phyloP scores from a whole-genome alignment of 2,113 vertebrate genomes.

The Cromileptes altivelis region DNA sequence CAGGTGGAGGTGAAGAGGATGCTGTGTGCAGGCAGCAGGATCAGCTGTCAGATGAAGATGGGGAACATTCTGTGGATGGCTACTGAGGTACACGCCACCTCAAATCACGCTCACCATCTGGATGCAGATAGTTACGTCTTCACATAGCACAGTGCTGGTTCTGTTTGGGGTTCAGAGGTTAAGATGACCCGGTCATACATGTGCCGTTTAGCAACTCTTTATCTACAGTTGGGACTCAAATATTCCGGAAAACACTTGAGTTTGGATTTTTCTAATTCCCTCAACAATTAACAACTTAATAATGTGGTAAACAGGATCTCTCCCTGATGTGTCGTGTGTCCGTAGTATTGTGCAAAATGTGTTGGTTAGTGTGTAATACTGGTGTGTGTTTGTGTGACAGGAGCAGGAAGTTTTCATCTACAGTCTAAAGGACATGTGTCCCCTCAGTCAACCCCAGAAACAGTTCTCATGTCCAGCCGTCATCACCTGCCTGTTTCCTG shows the following conservation, averaged over 20 bases:
- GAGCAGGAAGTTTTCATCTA: constrained; percentile 97
- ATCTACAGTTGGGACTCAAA: too few relatives aligned
- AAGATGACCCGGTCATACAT: background rate
- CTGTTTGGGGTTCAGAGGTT: background rate
- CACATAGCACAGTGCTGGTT: background rate
- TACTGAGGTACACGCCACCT: constrained; percentile 88
- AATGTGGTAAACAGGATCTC: too few relatives aligned
- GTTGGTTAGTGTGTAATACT: background rate
- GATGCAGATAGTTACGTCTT: background rate
- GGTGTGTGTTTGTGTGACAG: constrained; percentile 75
- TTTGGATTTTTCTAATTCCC: too few relatives aligned
- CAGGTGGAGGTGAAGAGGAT: constrained; percentile 92
- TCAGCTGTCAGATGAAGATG: constrained; percentile 94
- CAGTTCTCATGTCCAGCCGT: constrained; percentile 90
- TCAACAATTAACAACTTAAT: too few relatives aligned
- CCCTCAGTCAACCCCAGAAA: constrained; percentile 90
- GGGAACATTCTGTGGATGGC: constrained; percentile 93
- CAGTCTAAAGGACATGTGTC: constrained; percentile 97
- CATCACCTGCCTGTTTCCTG: constrained; percentile 92
- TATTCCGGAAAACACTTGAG: too few relatives aligned
- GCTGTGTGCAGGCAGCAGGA: constrained; percentile 89
- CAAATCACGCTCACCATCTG: background rate
- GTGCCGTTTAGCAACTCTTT: background rate
- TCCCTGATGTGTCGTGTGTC: background rate
- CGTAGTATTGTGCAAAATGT: background rate